Evolutionary conservation across 2,797 vertebrate genomes (phyloP), one percentile per base, ranked within the genome.

Genomic region (Galaxias olidus): DNA sequence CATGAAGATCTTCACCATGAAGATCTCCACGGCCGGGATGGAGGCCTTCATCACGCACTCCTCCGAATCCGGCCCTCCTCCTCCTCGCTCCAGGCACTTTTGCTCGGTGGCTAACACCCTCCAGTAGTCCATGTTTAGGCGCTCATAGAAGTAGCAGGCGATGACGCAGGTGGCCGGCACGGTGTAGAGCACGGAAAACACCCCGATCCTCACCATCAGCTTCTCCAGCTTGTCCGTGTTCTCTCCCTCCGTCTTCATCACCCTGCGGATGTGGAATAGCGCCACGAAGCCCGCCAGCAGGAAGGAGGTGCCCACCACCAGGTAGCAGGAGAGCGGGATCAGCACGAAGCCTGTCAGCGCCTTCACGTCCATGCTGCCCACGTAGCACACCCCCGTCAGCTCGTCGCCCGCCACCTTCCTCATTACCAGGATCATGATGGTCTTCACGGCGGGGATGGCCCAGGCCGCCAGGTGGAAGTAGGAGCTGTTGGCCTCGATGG

Each of bases 1-100:
- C 98, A 99, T 99, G 84, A 97, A 98, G 61, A 98, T 93, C 87
- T 98, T 98, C 63, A 98, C 94, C 97, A 98, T 95, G 86, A 98
- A 99, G 81, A 99, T 94, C 86, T 98, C 97, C 65, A 99, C 92
- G 0, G 96, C 96, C 0, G 97, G 98, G 65, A 99, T 93, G 30
- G 98, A 99, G 19, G 90, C 82, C 68, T 90, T 93, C 95, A 99
- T 94, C 44, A 84, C 81, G 61, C 97, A 99, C 88, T 96, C 95
- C 15, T 93, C 87, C 0, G 90, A 85, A 69, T 93, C 92, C 0
- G 83, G 89, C 62, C 57, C 65, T 9, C 66, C 69, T 8, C 84
- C 77, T 48, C 71, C 62, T 46, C 76, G 67, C 71, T 91, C 78
- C 46, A 82, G 75, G 65, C 98, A 99, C 60, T 90, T 92, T 77